phyloP scores from a whole-genome alignment of 1,140 invertebrate genomes.

The Gonioctena quinquepunctata region DNA sequence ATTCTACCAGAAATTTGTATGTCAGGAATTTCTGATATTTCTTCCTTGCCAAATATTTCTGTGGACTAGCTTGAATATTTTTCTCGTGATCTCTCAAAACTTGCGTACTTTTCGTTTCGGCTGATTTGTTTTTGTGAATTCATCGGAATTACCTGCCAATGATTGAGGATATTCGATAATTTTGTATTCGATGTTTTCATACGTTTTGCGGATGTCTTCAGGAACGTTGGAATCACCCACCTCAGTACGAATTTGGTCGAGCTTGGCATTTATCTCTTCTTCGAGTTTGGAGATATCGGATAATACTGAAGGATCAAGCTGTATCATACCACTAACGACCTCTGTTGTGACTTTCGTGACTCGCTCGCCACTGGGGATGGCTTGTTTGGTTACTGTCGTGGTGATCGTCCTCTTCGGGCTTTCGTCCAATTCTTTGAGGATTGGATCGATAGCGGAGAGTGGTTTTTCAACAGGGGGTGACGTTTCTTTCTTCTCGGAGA shows the following conservation, averaged over 20 bases:
- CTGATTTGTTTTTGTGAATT: too few relatives aligned
- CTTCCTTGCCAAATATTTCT: slow-evolving; percentile 15
- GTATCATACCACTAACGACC: slow-evolving; percentile 10
- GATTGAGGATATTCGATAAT: not conserved
- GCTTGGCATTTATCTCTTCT: slow-evolving; percentile 30
- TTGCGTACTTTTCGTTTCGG: too few relatives aligned
- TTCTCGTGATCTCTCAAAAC: too few relatives aligned
- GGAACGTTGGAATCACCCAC: slow-evolving; percentile 10
- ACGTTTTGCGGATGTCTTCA: not conserved
- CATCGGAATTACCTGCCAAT: not conserved
- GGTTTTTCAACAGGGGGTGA: too few relatives aligned
- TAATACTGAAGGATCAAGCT: slow-evolving; percentile 20
- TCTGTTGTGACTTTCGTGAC: slow-evolving; percentile 25
- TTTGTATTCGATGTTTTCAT: too few relatives aligned
- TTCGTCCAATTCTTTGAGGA: slow-evolving; percentile 21
- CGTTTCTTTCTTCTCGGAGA: too few relatives aligned
- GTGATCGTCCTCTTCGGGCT: slow-evolving; percentile 19
- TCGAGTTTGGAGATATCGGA: slow-evolving; percentile 29
- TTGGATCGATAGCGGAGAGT: too few relatives aligned
- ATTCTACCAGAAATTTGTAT: not conserved
- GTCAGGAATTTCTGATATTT: slow-evolving; percentile 22
- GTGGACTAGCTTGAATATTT: too few relatives aligned
- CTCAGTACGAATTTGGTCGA: slow-evolving; percentile 13
- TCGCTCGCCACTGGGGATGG: slow-evolving; percentile 14
- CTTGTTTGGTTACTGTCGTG: slow-evolving; percentile 23